These are phyloP conservation scores for Solenopsis fugax DNA, from an alignment of 1,140 invertebrate genomes.

Conservation along the genomic window DNA sequence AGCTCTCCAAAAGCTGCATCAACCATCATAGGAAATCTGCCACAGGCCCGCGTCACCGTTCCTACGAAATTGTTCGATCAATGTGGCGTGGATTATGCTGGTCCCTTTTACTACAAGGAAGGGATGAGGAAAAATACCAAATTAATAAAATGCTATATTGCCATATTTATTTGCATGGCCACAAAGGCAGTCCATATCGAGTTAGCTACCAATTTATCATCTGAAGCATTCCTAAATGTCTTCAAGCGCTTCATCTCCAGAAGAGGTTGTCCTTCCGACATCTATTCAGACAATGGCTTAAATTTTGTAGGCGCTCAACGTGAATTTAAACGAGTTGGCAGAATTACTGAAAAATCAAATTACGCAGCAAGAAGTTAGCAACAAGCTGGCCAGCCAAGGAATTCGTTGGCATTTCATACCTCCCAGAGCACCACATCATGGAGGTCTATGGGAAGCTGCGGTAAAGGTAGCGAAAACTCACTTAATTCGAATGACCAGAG, in stretches of 20 bases:
- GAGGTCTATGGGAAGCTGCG: background rate
- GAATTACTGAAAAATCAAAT: background rate
- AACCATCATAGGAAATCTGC: background rate
- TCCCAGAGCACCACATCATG: background rate
- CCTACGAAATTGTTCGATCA: background rate
- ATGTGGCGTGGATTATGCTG: background rate
- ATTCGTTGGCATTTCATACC: background rate
- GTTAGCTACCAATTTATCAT: fast-evolving
- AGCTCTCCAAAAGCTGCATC: background rate
- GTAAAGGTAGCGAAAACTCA: background rate
- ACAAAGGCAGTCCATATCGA: background rate
- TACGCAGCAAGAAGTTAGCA: fast-evolving
- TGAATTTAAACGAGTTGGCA: background rate
- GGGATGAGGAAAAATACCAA: too few relatives aligned
- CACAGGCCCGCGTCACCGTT: background rate
- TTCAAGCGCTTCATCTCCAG: background rate
- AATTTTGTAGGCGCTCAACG: background rate
- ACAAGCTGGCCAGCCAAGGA: too few relatives aligned
- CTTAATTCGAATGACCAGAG: background rate
- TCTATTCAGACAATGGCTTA: background rate
- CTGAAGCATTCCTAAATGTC: background rate
- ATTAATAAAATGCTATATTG: background rate
- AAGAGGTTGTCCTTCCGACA: background rate
- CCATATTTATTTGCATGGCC: background rate
- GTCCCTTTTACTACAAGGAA: background rate